A percentile compares a stretch with the other conserved stretches of the same genome.
Evolutionary conservation across 2,888 invertebrate species (phyloP).

Genomic region (Sphecodes monilicornis): DNA sequence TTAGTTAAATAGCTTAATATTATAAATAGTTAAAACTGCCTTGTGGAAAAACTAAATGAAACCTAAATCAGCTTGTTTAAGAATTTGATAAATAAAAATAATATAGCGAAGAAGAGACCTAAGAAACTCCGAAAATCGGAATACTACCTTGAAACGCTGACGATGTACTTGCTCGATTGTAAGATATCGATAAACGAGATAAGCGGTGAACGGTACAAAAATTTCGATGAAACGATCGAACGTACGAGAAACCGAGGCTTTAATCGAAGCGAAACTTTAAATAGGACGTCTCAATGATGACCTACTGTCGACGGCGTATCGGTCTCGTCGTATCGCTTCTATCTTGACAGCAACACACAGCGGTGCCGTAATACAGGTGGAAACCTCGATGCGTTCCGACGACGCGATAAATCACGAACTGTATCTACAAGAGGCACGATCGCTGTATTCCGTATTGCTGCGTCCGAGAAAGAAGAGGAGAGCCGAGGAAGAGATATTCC

Average conservation of each 20-base stretch:
- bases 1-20: too few relatives aligned
- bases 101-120: background rate
- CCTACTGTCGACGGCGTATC: conserved; percentile 42
- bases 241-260: background rate
- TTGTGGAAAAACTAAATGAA: too few relatives aligned
- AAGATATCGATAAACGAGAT: background rate
- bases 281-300: conserved; percentile 26
- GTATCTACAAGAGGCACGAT: conserved; percentile 47
- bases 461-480: conserved; percentile 45
- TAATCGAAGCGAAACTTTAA: conserved; percentile 13
- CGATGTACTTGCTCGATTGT: too few relatives aligned
- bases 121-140: background rate
- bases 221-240: background rate
- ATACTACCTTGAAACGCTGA: background rate
- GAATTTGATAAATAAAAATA: too few relatives aligned
- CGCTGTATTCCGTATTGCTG: conserved; percentile 13
- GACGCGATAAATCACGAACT: conserved; percentile 69
- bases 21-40: too few relatives aligned
- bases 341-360: conserved; percentile 25
- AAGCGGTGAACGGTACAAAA: background rate
- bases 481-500: conserved; percentile 35
- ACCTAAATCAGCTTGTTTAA: too few relatives aligned
- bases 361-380: conserved; percentile 64
- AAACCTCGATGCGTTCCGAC: conserved; percentile 70
- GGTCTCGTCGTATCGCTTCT: conserved; percentile 31